A percentile compares a stretch with the other conserved stretches of the same genome.
These are phyloP conservation scores for Alexandromys fortis DNA, from an alignment of 2,113 vertebrate genomes.

Conservation along the genomic window DNA sequence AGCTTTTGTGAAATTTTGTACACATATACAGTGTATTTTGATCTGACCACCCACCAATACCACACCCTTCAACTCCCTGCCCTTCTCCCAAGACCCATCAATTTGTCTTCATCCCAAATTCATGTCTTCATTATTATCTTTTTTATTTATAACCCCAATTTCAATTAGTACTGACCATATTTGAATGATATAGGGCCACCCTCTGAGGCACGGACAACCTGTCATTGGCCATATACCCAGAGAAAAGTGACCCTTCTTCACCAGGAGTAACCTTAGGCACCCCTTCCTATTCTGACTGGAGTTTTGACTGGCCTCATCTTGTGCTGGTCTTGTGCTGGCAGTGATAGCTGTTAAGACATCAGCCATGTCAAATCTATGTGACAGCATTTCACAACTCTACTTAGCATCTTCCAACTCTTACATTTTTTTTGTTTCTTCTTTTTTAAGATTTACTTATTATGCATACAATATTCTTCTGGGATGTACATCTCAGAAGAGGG, in stretches of 20 bases:
- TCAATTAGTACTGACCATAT: background rate
- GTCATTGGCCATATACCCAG: background rate
- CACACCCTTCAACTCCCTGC: background rate
- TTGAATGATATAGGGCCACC: background rate
- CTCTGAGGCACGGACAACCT: background rate
- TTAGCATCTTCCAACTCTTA: background rate
- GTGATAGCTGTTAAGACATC: no score
- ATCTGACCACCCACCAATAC: background rate
- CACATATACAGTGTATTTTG: background rate
- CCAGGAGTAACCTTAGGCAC: background rate
- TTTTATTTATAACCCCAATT: background rate
- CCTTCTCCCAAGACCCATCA: background rate
- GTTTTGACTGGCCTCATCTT: background rate
- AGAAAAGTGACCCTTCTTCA: background rate
- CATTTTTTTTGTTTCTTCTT: no score
- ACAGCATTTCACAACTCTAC: background rate
- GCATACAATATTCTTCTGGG: no score
- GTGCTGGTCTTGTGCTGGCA: background rate
- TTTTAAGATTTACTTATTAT: no score
- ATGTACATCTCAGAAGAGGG: no score
- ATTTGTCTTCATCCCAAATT: background rate
- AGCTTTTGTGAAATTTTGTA: background rate
- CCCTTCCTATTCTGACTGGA: background rate
- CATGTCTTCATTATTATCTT: background rate
- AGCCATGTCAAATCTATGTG: background rate